Base-by-base conservation (phyloP, 1,140 invertebrate species). In the Mylabris phalerata region DNA sequence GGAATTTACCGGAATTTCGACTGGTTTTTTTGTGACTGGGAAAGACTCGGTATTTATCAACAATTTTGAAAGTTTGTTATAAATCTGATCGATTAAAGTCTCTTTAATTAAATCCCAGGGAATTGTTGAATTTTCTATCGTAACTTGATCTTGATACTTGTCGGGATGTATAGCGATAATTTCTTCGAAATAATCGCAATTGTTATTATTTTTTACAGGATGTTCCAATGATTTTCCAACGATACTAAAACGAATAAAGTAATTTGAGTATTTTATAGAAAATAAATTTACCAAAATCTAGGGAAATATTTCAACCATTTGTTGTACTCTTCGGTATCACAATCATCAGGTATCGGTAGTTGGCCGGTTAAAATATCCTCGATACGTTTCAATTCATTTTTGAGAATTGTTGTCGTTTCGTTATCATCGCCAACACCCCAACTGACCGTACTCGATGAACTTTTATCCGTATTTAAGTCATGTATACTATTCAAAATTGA, bases 361-460 rank as follows among this genome's bases (percentile, higher is more conserved):
- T 59, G 26, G 32, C 64, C 64, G 32, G 59, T 47, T 54, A 70
- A 57, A 48, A 66, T 46, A 40, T 51, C 63, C 50, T 70, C 62
- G 50, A 70, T 60, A 39, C 50, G 63, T 47, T 68, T 64, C 13
- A 68, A 52, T 58, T 70, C 64, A 40, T 51, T 38, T 44, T 66
- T 55, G 3, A 70, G 61, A 58, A 49, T 45, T 13, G 51, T 64
- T n/a, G 57, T 61, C 2, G 60, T 55, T 60, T 70, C 68, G 19
- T 32, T 45, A 39, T 70, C 66, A 57, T 60, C 63, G 19, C 68
- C 68, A 25, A 67, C 66, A 38, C 64, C 62, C 66, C 68, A 68
- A 55, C 66, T 70, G 44, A 67, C 25, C n/a, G 68, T 68, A 56
- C 68, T 70, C 9, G 64, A 67, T 10, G 66, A 65, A 51, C 64